These are phyloP conservation scores for Columba livia DNA, from an alignment of 2,113 vertebrate species.

Conservation along the genomic window DNA sequence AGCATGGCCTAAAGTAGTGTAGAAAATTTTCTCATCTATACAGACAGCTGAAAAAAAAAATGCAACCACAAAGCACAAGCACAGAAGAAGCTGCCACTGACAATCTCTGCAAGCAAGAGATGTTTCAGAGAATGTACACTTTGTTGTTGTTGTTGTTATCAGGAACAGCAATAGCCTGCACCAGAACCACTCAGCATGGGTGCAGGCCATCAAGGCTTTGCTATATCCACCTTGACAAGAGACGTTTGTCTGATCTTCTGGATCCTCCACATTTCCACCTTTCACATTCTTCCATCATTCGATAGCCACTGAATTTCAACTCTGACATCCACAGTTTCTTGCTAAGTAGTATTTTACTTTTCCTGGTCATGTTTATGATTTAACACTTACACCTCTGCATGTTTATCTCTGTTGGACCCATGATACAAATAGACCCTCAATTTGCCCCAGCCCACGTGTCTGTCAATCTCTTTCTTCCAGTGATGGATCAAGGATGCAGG, in stretches of 20 bases:
- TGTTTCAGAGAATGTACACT: not conserved
- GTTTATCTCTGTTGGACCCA: conserved; percentile 83
- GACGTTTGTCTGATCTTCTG: not conserved
- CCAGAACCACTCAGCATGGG: not conserved
- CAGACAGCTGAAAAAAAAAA: not conserved
- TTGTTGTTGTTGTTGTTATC: not conserved
- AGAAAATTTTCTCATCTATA: not conserved
- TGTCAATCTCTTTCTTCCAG: conserved; percentile 93
- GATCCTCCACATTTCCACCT: not conserved
- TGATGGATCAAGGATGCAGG: conserved; percentile 96
- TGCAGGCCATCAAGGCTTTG: not conserved
- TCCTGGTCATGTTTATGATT: not conserved
- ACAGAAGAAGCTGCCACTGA: not conserved
- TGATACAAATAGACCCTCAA: conserved; percentile 90
- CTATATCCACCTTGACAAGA: not conserved
- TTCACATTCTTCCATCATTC: not conserved
- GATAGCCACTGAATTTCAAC: not conserved
- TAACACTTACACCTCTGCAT: conserved; percentile 79
- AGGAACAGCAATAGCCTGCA: not conserved
- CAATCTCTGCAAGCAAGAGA: not conserved
- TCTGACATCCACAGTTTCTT: not conserved
- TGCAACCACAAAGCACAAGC: not conserved
- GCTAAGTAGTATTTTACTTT: not conserved
- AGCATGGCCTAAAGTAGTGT: not conserved
- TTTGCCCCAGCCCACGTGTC: conserved; percentile 70